A percentile compares a stretch with the other conserved stretches of the same genome.
Conservation (phyloP, 1,140 invertebrate species). For the Drosophila teissieri region DNA sequence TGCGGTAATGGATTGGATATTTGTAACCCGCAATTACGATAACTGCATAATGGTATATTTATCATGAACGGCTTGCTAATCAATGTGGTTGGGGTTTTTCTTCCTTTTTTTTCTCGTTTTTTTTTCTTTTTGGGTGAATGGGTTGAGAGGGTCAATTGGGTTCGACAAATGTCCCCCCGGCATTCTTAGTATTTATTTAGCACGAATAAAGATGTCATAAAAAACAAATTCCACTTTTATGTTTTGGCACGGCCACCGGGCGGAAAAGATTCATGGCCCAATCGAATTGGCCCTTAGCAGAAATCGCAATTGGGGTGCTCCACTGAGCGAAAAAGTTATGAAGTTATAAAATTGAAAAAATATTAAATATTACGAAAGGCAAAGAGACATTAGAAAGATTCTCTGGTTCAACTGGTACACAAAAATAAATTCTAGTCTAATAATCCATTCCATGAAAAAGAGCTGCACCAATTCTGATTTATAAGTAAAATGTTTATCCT, state of each 20-base stretch:
- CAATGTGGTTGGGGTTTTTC: constrained; percentile 20
- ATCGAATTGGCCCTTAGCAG: constrained; percentile 62
- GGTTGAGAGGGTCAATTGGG: constrained; percentile 12
- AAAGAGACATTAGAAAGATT: too few relatives aligned
- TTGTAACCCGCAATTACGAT: constrained; percentile 61
- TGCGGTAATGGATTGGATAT: constrained; percentile 25
- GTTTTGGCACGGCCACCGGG: constrained; percentile 58
- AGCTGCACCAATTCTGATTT: too few relatives aligned
- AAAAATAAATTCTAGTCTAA: too few relatives aligned
- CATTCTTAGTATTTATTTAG: constrained; percentile 79
- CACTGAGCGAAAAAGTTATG: constrained; percentile 8
- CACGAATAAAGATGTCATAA: constrained; percentile 80
- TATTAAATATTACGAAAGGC: too few relatives aligned
- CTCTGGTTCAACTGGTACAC: too few relatives aligned
- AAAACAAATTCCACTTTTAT: constrained; percentile 82
- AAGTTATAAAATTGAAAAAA: background rate
- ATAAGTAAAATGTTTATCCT: too few relatives aligned
- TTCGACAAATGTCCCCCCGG: constrained; percentile 60
- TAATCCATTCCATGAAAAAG: too few relatives aligned
- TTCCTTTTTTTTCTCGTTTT: background rate
- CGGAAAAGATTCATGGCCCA: constrained; percentile 78
- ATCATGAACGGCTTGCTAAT: constrained; percentile 75
- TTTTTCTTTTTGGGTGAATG: background rate
- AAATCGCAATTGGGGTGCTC: constrained; percentile 28
- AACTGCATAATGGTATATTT: constrained; percentile 74